Evolutionary conservation across 2,888 invertebrate species (phyloP).

Genomic region (Caenorhabditis doughertyi): DNA sequence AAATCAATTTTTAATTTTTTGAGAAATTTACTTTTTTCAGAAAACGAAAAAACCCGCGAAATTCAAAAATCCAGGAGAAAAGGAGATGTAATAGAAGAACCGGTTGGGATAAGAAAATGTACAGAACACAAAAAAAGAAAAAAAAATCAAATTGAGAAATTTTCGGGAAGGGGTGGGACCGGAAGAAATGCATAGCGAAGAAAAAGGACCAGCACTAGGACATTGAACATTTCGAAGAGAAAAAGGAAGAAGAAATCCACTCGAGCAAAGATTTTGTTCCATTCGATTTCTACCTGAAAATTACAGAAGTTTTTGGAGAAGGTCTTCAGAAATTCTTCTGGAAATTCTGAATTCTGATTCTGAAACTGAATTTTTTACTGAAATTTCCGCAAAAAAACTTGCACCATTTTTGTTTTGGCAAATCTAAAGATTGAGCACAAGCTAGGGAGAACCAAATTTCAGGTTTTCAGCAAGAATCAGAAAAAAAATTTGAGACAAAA

Average conservation of each 20-base stretch:
- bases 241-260: constrained; percentile 79
- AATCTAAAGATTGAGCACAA: no score
- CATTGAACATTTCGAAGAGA: constrained; percentile 79
- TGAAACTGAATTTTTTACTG: no score
- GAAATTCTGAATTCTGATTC: not conserved
- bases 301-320: not conserved
- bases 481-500: no score
- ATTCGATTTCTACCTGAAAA: constrained; percentile 79
- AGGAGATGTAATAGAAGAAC: not conserved
- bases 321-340: constrained; percentile 15
- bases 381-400: no score
- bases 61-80: not conserved
- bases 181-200: constrained; percentile 79
- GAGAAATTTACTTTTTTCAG: not conserved
- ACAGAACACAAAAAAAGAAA: not conserved
- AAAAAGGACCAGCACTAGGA: constrained; percentile 77
- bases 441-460: no score
- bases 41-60: not conserved
- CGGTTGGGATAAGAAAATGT: not conserved
- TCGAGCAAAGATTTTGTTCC: constrained; percentile 79
- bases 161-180: constrained; percentile 76
- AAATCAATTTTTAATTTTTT: not conserved
- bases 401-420: no score
- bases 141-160: constrained; percentile 65
- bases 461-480: no score